Evolutionary conservation across 1,140 invertebrate genomes (phyloP), one percentile per base, ranked within the genome.

Genomic region (Drosophila athabasca): DNA sequence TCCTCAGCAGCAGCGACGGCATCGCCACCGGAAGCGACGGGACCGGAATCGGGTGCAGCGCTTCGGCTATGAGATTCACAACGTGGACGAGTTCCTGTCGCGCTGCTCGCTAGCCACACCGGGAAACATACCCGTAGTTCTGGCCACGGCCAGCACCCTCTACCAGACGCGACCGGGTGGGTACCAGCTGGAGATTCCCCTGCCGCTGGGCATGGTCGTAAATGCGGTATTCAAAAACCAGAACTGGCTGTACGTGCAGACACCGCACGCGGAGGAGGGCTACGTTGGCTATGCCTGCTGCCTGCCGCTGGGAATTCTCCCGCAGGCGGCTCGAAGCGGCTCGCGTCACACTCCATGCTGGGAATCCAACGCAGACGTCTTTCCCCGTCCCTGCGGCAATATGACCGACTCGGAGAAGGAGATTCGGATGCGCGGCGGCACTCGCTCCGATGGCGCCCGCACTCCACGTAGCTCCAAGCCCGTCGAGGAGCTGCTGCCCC

Each of bases 171-270:
- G 95, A 49, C 84, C 92, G 0, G 94, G 94, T 13, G 95, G 95
- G 17, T 93, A 93, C 51, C 95, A 96, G 82, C 93, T 94, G 19
- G 95, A 96, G 90, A 92, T 96, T 39, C 92, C 94, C 0, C 85
- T 97, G 54, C 95, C 96, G 0, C 91, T 97, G 50, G 96, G 96
- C 7, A 96, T 96, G 89, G 95, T 97, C 3, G 95, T 97, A 0
- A 97, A 97, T 85, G 96, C 96, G 0, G 94, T 97, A 6, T 97
- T 96, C 90, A 96, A 96, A 91, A 96, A 96, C 75, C 94, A 95
- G 71, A 94, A 94, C 70, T 97, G 96, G 96, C 89, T 97, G 2
- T 97, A 96, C 78, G 95, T 96, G 1, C 96, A 96, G 88, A 97
- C 96, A 1, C 95, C 96, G 2, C 95, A 96, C 69, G 95, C 94